These are phyloP conservation scores for Eremophila alpestris DNA, from an alignment of 2,797 vertebrate species.

Conservation along the genomic window DNA sequence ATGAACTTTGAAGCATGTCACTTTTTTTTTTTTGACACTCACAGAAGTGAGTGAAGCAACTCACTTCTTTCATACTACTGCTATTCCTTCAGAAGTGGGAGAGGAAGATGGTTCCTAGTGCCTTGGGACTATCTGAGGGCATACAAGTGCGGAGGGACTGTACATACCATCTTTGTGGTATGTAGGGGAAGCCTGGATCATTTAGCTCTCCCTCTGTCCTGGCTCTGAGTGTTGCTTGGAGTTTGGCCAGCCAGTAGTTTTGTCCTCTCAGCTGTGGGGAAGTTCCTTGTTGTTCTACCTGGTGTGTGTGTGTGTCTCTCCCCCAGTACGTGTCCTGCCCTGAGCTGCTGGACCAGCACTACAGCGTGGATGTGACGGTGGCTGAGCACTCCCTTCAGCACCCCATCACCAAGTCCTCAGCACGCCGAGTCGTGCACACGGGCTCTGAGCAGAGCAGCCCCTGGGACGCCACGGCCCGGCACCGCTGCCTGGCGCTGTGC, in stretches of 20 bases:
- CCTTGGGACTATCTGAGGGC: not conserved
- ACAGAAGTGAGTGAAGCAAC: not conserved
- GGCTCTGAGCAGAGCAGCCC: constrained; percentile 57
- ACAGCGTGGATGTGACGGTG: constrained; percentile 79
- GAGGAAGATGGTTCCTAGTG: not conserved
- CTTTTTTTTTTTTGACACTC: not conserved
- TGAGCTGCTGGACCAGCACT: constrained; percentile 90
- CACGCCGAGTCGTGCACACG: constrained; percentile 75
- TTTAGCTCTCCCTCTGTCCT: not conserved
- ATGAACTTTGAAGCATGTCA: not conserved
- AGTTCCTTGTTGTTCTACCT: not conserved
- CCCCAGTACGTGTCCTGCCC: constrained; percentile 88
- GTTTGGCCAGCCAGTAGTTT: not conserved
- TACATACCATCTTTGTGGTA: not conserved
- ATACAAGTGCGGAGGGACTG: not conserved
- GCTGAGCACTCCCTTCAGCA: constrained; percentile 84
- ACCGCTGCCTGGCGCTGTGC: constrained; percentile 85
- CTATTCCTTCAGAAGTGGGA: not conserved
- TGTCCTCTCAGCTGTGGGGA: not conserved
- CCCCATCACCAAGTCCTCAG: constrained; percentile 85
- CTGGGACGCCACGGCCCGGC: constrained; percentile 67
- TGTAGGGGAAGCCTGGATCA: not conserved
- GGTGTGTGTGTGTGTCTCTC: not conserved
- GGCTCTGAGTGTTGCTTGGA: not conserved
- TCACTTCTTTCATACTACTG: not conserved